A percentile compares a stretch with the other conserved stretches of the same genome.
Evolutionary conservation across 1,140 invertebrate species (phyloP).

Genomic region (Plutomurus gul): DNA sequence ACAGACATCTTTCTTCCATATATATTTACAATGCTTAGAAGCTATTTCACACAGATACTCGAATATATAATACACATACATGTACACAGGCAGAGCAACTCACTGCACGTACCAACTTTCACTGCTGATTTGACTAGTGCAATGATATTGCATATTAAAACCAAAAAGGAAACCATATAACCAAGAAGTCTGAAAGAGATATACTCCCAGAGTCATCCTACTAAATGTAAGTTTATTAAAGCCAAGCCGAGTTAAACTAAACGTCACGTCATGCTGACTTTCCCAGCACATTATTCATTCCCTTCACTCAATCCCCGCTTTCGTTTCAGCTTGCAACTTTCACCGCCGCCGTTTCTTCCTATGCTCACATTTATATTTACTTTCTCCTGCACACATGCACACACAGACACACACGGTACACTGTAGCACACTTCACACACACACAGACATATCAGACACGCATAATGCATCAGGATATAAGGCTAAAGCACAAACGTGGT

Average conservation of each 20-base stretch:
- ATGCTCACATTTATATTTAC: not conserved
- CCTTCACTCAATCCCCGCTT: slow-evolving; percentile 13
- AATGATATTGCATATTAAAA: too few species aligned
- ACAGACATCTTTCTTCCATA: not conserved
- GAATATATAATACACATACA: too few species aligned
- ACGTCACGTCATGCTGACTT: slow-evolving; percentile 22
- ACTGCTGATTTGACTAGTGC: too few species aligned
- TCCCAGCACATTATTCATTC: slow-evolving; percentile 26
- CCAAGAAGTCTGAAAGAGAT: too few species aligned
- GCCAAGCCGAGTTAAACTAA: slow-evolving; percentile 24
- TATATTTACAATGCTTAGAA: too few species aligned
- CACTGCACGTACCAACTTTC: too few species aligned
- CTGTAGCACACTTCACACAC: not conserved
- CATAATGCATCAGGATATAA: not conserved
- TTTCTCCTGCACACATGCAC: not conserved
- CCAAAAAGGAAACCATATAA: too few species aligned
- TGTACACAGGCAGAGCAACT: too few species aligned
- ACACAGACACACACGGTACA: not conserved
- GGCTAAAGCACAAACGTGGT: not conserved
- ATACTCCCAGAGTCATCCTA: not conserved
- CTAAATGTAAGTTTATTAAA: slow-evolving; percentile 11
- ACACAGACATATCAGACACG: not conserved
- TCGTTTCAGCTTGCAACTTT: not conserved
- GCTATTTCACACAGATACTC: too few species aligned
- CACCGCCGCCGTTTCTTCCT: not conserved